phyloP scores from a whole-genome alignment of 2,888 invertebrate species.

The Entomobrya proxima region DNA sequence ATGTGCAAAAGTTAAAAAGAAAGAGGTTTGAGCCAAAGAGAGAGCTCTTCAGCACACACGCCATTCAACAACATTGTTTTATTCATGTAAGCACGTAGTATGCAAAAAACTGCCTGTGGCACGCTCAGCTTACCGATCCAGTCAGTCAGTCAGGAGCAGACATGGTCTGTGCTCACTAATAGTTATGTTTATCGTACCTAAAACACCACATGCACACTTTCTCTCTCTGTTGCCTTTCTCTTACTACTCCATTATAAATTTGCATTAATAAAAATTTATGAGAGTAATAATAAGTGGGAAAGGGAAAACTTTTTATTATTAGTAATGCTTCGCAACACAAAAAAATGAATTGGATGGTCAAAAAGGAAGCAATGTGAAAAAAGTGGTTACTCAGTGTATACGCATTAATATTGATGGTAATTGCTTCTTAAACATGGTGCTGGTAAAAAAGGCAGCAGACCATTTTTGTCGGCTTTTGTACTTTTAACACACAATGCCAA shows the following conservation, averaged over 20 bases:
- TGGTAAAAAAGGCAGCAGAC: no score
- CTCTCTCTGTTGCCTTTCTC: not conserved
- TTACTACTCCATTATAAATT: not conserved
- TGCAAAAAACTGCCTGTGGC: conserved; percentile 14
- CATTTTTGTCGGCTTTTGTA: no score
- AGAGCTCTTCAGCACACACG: no score
- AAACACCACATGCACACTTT: not conserved
- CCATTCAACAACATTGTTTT: not conserved
- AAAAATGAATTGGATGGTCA: not conserved
- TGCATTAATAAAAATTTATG: conserved; percentile 27
- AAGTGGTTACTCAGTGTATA: no score
- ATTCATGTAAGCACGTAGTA: not conserved
- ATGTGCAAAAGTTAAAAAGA: not conserved
- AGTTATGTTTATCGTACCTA: not conserved
- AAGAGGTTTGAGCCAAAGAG: not conserved
- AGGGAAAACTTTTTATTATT: not conserved
- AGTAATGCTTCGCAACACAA: not conserved
- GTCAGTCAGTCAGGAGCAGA: not conserved
- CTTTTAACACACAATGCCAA: no score
- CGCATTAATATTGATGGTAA: not conserved
- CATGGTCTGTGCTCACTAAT: not conserved
- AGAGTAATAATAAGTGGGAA: not conserved
- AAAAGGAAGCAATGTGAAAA: not conserved
- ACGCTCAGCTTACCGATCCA: no score
- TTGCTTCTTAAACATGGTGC: not conserved